phyloP scores from a whole-genome alignment of 2,888 invertebrate genomes.

The Melanargia galathea region DNA sequence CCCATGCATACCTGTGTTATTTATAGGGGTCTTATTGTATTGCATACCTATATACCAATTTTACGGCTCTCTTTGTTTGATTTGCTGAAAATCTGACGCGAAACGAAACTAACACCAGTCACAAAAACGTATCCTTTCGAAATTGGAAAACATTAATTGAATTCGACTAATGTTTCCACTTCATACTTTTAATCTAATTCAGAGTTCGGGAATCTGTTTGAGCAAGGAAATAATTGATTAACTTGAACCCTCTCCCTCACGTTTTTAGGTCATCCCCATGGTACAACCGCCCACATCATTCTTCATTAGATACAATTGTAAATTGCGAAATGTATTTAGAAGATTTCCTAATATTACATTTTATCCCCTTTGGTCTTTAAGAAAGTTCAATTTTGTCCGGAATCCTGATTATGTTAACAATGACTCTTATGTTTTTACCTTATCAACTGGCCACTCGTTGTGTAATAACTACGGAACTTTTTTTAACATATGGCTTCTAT shows the following conservation, averaged over 20 bases:
- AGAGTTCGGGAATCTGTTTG: slow-evolving; percentile 12
- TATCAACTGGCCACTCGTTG: too few species aligned
- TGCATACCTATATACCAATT: too few species aligned
- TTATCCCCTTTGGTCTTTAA: too few species aligned
- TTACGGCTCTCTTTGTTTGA: background rate
- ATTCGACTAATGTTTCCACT: slow-evolving; percentile 13
- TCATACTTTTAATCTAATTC: slow-evolving; percentile 18
- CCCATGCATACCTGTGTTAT: too few species aligned
- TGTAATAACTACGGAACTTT: too few species aligned
- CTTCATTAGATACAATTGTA: slow-evolving; percentile 14
- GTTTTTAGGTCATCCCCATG: slow-evolving; percentile 19
- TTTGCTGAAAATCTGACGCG: background rate
- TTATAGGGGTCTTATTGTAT: too few species aligned
- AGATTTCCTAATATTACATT: background rate
- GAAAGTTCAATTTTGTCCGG: too few species aligned
- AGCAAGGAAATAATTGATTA: slow-evolving; percentile 20
- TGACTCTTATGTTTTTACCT: too few species aligned
- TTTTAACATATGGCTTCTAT: too few species aligned
- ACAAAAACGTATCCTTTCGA: background rate
- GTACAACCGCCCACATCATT: slow-evolving; percentile 15
- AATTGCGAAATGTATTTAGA: background rate
- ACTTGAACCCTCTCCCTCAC: slow-evolving; percentile 20
- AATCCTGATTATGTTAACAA: too few species aligned
- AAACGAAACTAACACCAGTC: background rate
- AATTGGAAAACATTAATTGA: slow-evolving; percentile 15